phyloP scores from a whole-genome alignment of 1,140 invertebrate genomes.

The Epicauta chinensis region DNA sequence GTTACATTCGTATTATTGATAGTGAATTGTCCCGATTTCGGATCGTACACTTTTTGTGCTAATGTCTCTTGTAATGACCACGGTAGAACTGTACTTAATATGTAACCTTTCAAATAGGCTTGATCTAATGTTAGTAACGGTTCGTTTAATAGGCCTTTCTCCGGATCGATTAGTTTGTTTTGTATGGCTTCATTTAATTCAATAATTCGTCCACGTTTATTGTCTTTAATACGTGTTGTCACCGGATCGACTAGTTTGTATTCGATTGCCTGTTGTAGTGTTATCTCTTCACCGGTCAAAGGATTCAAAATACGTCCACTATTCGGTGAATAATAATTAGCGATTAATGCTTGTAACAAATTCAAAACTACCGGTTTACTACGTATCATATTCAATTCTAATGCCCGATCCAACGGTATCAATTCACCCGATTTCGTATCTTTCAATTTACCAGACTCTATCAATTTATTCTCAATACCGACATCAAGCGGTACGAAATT shows the following conservation, averaged over 20 bases:
- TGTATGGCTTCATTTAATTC: conserved; percentile 63
- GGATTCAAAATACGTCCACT: conserved; percentile 77
- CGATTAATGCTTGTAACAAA: conserved; percentile 67
- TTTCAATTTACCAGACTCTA: conserved; percentile 61
- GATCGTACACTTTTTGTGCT: conserved; percentile 73
- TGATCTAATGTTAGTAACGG: conserved; percentile 68
- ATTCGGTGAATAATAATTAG: conserved; percentile 70
- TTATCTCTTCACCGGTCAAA: conserved; percentile 64
- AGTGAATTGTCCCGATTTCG: conserved; percentile 65
- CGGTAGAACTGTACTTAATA: conserved; percentile 68
- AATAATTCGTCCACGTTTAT: conserved; percentile 59
- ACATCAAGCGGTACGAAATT: conserved; percentile 62
- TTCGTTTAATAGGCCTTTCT: conserved; percentile 59
- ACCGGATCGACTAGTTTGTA: conserved; percentile 65
- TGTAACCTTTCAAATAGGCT: conserved; percentile 70
- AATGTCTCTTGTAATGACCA: conserved; percentile 81
- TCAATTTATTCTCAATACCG: conserved; percentile 59
- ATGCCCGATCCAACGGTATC: conserved; percentile 62
- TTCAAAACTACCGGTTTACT: conserved; percentile 64
- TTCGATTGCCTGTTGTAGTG: conserved; percentile 64
- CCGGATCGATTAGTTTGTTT: conserved; percentile 61
- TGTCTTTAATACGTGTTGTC: conserved; percentile 66
- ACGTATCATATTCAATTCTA: conserved; percentile 60
- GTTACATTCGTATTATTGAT: conserved; percentile 65
- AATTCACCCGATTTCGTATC: conserved; percentile 61